Base-by-base conservation (phyloP, 1,140 invertebrate species). In the Paralvinella palmiformis region DNA sequence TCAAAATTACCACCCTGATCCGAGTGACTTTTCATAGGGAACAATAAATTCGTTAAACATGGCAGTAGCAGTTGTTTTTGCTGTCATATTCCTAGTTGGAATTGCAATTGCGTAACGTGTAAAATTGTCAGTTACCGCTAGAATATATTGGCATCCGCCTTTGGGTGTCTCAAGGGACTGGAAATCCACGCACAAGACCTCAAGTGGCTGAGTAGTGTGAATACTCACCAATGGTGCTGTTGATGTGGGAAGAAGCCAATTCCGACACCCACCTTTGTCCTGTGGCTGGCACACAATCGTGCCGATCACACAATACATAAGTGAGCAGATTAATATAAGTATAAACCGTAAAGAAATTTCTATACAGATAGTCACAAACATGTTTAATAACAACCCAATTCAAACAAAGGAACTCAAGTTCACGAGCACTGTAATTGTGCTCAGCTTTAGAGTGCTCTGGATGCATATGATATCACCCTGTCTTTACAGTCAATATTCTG, bases 1-100 rank as follows among this genome's bases (percentile, higher is more conserved):
- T 68, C 62, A 55, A 66, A 66, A 33, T 69, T 66, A 3, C 27
- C 2, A 36, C 64, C 57, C 57, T 69, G 59, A 45, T 65, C 63
- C 20, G 52, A 50, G 45, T 69, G 68, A 17, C 62, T 35, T 1
- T 35, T 29, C n/a, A 24, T n/a, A 0, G 67, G 59, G 53, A 57
- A 53, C 60, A 41, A 57, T 60, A 67, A 1, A 55, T 27, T 7
- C 61, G 15, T 64, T 52, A 3, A 57, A 45, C 5, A 64, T 31
- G 3, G 37, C 45, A 31, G 48, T 48, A 24, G 63, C 59, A 10
- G 67, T 68, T 50, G 67, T 66, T 22, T 41, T 3, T 27, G 67
- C 67, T 24, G 58, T 65, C 37, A 62, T 52, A 48, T 67, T 64
- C 31, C 48, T 67, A 10, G 62, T 64, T 7, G 63, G 55, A 15